These are phyloP conservation scores for Zosterops japonicus DNA, from an alignment of 2,113 vertebrate species.

Conservation along the genomic window DNA sequence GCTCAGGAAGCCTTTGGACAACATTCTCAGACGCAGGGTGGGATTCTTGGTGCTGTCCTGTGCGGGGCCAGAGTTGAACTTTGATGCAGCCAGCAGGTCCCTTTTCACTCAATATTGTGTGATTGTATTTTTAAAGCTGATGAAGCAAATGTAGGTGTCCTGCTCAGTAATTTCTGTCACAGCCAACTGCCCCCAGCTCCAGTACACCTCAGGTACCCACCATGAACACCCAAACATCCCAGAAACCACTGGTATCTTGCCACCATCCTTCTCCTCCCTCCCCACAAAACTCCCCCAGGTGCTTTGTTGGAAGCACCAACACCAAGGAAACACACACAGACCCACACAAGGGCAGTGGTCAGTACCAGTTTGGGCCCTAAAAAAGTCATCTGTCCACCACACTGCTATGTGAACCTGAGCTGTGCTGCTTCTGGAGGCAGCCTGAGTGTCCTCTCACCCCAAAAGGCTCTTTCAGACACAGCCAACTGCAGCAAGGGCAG, in stretches of 20 bases:
- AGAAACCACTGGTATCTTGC: background rate
- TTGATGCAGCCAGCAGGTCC: background rate
- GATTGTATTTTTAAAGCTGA: background rate
- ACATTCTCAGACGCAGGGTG: background rate
- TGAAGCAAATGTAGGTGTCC: accelerated
- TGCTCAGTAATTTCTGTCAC: background rate
- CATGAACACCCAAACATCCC: background rate
- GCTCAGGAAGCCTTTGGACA: background rate
- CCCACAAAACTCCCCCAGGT: background rate
- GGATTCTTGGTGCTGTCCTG: background rate
- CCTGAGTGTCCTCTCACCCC: background rate
- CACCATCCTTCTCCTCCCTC: background rate
- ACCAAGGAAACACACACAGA: background rate
- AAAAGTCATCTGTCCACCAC: background rate
- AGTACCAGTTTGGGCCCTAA: background rate
- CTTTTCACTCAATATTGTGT: background rate
- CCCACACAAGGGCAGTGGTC: background rate
- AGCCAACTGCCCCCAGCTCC: background rate
- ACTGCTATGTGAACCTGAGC: accelerated
- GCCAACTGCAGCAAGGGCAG: background rate
- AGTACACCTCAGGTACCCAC: background rate
- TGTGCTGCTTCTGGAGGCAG: background rate
- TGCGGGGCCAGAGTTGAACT: background rate
- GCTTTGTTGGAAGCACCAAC: background rate
- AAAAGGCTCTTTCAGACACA: background rate